These are phyloP conservation scores for Dendrolimus kikuchii DNA, from an alignment of 1,140 invertebrate genomes.

Conservation along the genomic window DNA sequence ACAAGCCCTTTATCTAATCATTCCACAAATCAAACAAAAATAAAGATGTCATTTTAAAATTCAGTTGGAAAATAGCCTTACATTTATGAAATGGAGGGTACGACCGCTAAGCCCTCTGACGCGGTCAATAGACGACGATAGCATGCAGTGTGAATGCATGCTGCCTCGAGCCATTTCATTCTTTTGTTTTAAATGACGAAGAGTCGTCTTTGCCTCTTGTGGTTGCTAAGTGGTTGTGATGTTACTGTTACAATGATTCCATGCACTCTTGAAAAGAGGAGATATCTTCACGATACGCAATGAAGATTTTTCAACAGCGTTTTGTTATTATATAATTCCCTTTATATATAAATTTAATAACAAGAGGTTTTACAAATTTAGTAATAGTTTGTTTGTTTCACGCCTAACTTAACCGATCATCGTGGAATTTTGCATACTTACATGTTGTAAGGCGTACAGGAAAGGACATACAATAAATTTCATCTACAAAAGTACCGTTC, in stretches of 20 bases:
- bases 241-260: slow-evolving; percentile 45
- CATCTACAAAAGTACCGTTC: too few relatives aligned
- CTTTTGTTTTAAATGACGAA: slow-evolving; percentile 57
- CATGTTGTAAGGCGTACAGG: too few relatives aligned
- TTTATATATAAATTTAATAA: neutral
- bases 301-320: slow-evolving; percentile 51
- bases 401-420: too few relatives aligned
- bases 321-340: slow-evolving; percentile 33
- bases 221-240: slow-evolving; percentile 44
- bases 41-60: slow-evolving; percentile 5
- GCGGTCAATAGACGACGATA: slow-evolving; percentile 43
- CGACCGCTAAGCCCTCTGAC: slow-evolving; percentile 12
- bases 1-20: too few relatives aligned
- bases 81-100: slow-evolving; percentile 5
- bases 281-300: slow-evolving; percentile 40
- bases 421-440: too few relatives aligned
- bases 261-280: slow-evolving; percentile 45
- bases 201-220: slow-evolving; percentile 35
- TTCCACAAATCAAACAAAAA: too few relatives aligned
- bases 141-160: slow-evolving; percentile 28
- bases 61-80: slow-evolving; percentile 8
- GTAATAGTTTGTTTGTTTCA: too few relatives aligned
- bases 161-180: slow-evolving; percentile 39
- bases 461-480: too few relatives aligned
- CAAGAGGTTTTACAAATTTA: too few relatives aligned